Evolutionary conservation across 1,140 invertebrate genomes (phyloP).

Genomic region (Pseudomyrmex cubaensis): DNA sequence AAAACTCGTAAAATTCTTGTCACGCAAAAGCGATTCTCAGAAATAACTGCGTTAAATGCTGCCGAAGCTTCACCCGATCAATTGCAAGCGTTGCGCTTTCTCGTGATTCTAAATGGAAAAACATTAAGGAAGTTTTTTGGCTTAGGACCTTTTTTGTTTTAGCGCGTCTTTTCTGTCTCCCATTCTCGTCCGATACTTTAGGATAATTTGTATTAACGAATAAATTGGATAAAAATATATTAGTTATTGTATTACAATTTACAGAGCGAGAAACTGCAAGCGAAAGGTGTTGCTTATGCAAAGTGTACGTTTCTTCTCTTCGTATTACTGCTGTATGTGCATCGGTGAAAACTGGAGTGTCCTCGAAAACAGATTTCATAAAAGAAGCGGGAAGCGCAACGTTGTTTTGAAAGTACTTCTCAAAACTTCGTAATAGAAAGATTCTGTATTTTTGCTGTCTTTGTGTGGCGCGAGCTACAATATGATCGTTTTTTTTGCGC

Average conservation of each 20-base stretch:
- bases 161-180: background rate
- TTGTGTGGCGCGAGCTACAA: constrained; percentile 9
- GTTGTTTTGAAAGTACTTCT: constrained; percentile 36
- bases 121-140: background rate
- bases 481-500: constrained; percentile 35
- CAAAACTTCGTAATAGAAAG: constrained; percentile 46
- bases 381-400: constrained; percentile 23
- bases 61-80: constrained; percentile 41
- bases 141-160: too few relatives aligned
- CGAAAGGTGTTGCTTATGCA: too few relatives aligned
- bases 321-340: background rate
- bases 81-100: constrained; percentile 44
- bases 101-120: constrained; percentile 10
- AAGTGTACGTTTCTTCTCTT: too few relatives aligned
- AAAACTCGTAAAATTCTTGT: constrained; percentile 40
- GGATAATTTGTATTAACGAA: too few relatives aligned
- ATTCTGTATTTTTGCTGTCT: constrained; percentile 45
- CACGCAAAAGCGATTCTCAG: constrained; percentile 35
- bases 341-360: constrained; percentile 6
- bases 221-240: too few relatives aligned
- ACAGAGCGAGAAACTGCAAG: too few relatives aligned
- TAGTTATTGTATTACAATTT: too few relatives aligned
- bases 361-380: constrained; percentile 8
- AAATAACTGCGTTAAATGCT: constrained; percentile 40
- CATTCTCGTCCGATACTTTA: background rate